phyloP scores from a whole-genome alignment of 1,140 invertebrate genomes.

The Rhynchophorus ferrugineus region DNA sequence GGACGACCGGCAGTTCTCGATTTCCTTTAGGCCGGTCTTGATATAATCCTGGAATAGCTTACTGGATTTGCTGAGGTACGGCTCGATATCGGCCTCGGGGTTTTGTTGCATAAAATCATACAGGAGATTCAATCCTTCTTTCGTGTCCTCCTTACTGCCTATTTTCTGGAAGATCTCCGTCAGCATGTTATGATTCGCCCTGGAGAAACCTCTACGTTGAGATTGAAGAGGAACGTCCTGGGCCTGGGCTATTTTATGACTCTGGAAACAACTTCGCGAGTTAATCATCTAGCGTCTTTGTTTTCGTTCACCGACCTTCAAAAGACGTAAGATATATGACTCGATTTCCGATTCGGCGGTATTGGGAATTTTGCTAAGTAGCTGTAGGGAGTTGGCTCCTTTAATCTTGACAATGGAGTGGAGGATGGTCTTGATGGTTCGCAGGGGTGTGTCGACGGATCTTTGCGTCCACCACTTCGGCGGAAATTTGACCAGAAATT shows the following conservation, averaged over 20 bases:
- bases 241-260: slow-evolving; percentile 46
- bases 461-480: slow-evolving; percentile 69
- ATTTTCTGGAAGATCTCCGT: slow-evolving; percentile 90
- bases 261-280: slow-evolving; percentile 35
- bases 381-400: slow-evolving; percentile 65
- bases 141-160: slow-evolving; percentile 79
- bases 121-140: slow-evolving; percentile 77
- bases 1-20: slow-evolving; percentile 55
- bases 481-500: slow-evolving; percentile 81
- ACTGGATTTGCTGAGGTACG: slow-evolving; percentile 81
- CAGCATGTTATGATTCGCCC: slow-evolving; percentile 72
- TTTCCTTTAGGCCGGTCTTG: slow-evolving; percentile 73
- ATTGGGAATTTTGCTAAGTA: slow-evolving; percentile 71
- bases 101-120: slow-evolving; percentile 86
- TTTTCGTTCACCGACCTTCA: slow-evolving; percentile 49
- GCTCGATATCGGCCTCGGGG: slow-evolving; percentile 86
- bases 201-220: slow-evolving; percentile 51
- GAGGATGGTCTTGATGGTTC: slow-evolving; percentile 87
- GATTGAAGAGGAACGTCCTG: slow-evolving; percentile 42
- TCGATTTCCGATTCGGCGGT: slow-evolving; percentile 75
- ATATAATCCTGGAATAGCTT: slow-evolving; percentile 91
- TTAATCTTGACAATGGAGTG: slow-evolving; percentile 77
- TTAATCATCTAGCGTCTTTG: neutral
- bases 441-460: slow-evolving; percentile 66
- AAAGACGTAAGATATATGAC: slow-evolving; percentile 67